phyloP scores from a whole-genome alignment of 2,113 vertebrate species.

The Gymnogyps californianus region DNA sequence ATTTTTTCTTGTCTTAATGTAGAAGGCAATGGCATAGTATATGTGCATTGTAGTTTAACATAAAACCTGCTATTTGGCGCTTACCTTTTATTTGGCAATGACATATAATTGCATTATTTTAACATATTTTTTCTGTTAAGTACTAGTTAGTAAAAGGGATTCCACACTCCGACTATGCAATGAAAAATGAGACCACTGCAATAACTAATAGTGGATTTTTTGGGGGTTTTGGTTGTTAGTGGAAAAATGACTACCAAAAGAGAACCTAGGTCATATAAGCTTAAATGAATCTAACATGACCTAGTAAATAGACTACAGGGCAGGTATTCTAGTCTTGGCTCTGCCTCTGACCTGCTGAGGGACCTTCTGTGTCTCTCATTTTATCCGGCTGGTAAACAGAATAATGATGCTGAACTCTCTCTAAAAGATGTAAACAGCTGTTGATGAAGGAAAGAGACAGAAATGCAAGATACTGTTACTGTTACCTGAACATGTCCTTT shows the following conservation, averaged over 20 bases:
- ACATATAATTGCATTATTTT: slow-evolving; percentile 40
- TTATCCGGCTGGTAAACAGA: not conserved
- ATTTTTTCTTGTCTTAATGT: not conserved
- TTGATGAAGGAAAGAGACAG: not conserved
- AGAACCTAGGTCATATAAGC: not conserved
- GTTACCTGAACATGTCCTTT: not conserved
- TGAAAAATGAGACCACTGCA: slow-evolving; percentile 17
- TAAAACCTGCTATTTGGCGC: slow-evolving; percentile 32
- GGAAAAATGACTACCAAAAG: not conserved
- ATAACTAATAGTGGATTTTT: not conserved
- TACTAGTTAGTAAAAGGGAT: slow-evolving; percentile 45
- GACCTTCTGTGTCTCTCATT: not conserved
- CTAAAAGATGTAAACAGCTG: not conserved
- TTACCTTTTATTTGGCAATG: slow-evolving; percentile 47
- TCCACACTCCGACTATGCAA: not conserved
- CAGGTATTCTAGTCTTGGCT: not conserved
- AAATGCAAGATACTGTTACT: not conserved
- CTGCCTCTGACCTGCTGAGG: not conserved
- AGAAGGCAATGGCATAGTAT: not conserved
- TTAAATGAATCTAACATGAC: not conserved
- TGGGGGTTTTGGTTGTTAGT: not conserved
- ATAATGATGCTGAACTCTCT: not conserved
- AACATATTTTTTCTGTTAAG: slow-evolving; percentile 49
- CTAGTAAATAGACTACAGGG: not conserved
- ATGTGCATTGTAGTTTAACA: slow-evolving; percentile 3